Percentiles rank a stretch among this genome's conserved stretches.
phyloP scores from a whole-genome alignment of 1,140 invertebrate genomes.

The Drosophila asahinai region DNA sequence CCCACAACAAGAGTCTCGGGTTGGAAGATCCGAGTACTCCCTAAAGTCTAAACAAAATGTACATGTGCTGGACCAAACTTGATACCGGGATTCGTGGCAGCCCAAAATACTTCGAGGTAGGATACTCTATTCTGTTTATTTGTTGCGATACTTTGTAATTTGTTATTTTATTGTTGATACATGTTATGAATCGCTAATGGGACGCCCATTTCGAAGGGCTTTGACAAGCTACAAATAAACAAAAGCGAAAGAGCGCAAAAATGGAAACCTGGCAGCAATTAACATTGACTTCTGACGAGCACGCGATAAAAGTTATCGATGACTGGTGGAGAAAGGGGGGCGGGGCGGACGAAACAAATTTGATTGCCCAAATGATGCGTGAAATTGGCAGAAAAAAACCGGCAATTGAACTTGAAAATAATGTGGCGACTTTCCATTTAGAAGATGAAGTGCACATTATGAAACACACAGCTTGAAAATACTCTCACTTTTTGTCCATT shows the following conservation, averaged over 20 bases:
- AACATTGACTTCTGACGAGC: conserved; percentile 64
- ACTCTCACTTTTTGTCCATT: conserved; percentile 68
- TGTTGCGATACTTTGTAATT: conserved; percentile 18
- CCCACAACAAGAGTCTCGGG: no score
- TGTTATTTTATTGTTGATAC: conserved; percentile 68
- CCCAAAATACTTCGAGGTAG: not conserved
- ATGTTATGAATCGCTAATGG: conserved; percentile 65
- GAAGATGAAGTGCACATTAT: conserved; percentile 55
- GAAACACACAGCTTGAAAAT: conserved; percentile 86
- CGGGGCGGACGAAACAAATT: conserved; percentile 31
- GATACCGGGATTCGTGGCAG: not conserved
- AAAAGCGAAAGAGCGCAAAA: conserved; percentile 17
- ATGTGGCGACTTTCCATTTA: conserved; percentile 19
- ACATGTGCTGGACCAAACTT: not conserved
- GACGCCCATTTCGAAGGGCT: conserved; percentile 22
- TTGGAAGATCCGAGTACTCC: not conserved
- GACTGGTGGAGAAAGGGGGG: conserved; percentile 1
- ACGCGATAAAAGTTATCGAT: conserved; percentile 63
- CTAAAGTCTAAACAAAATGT: no score
- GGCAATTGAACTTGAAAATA: conserved; percentile 60
- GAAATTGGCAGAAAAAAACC: conserved; percentile 40
- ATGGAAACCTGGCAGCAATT: conserved; percentile 60
- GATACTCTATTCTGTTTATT: not conserved
- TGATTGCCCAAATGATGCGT: conserved; percentile 65
- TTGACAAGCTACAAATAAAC: conserved; percentile 45